Base-by-base conservation (phyloP, 2,113 vertebrate genomes). In the Potamarius usumacintae region DNA sequence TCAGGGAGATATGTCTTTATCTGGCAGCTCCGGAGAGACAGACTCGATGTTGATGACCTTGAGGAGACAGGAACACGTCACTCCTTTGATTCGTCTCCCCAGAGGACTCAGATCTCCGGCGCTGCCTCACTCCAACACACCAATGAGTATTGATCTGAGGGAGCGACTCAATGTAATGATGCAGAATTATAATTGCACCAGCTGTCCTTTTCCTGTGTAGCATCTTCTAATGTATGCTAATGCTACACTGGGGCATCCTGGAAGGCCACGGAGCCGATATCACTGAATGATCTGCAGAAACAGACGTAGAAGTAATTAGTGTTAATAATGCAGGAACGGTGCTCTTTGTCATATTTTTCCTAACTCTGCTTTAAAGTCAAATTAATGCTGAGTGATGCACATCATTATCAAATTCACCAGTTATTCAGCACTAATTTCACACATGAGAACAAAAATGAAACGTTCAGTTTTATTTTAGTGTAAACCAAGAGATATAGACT, bases 91-190 rank as follows among this genome's bases (percentile, higher is more conserved):
- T 91, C 34, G 86, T 27, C 84, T 90, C 76, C 82, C 88, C 60
- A 65, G 84, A 34, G 60, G 67, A 81, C 83, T 80, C 55, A 63
- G 86, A 81, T 83, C 89, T 90, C 85, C 85, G 87, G 52, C 88
- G 90, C 87, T 90, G 78, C 80, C 86, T 85, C 85, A 58, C 55
- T 50, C 88, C 60, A 83, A 80, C 74, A 86, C 84, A 53, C 82
- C 63, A 84, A 53, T 80, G 53, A 89, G 78, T 89, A 93, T 91
- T 92, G 91, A 93, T 93, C 90, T 71, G 82, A 87, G 85, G 57
- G 55, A 88, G 86, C 82, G 20, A 67, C 62, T 80, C 52, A n/a
- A 85, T 27, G 52, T 82, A 76, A 85, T 89, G 86, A 85, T 87
- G 82, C 53, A 67, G 71, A 86, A 88, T 88, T 88, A 88, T 72